Evolutionary conservation across 2,888 invertebrate genomes (phyloP).

Genomic region (Cremastinae sp.): DNA sequence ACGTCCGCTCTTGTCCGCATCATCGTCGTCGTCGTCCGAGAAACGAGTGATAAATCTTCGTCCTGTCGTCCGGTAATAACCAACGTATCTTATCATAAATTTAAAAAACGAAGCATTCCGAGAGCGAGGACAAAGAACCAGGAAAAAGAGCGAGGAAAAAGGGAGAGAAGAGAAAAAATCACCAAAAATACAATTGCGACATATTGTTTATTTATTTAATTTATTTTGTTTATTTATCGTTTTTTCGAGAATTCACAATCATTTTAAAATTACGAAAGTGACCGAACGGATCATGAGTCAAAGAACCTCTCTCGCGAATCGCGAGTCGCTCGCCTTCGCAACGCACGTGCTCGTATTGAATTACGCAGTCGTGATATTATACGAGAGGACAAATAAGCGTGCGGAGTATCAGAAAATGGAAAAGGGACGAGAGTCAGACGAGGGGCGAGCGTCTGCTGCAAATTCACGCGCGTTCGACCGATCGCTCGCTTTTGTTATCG

Average conservation of each 20-base stretch:
- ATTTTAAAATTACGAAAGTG: background rate
- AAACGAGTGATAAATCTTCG: slow-evolving; percentile 35
- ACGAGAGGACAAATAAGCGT: background rate
- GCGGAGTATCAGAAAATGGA: background rate
- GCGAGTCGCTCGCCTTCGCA: slow-evolving; percentile 23
- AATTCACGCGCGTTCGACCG: too few relatives aligned
- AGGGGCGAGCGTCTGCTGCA: too few relatives aligned
- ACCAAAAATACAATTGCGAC: background rate
- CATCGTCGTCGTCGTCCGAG: slow-evolving; percentile 31
- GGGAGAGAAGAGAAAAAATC: background rate
- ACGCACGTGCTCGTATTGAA: slow-evolving; percentile 46
- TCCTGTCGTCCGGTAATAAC: slow-evolving; percentile 16
- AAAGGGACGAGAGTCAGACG: too few relatives aligned
- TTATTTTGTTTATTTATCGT: background rate
- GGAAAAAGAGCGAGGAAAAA: background rate
- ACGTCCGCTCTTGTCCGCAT: slow-evolving; percentile 33
- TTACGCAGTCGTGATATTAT: slow-evolving; percentile 15
- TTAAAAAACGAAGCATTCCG: background rate
- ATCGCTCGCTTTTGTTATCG: too few relatives aligned
- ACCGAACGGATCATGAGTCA: background rate
- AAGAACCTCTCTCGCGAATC: too few relatives aligned
- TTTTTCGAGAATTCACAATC: too few relatives aligned
- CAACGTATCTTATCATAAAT: slow-evolving; percentile 5
- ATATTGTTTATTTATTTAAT: background rate
- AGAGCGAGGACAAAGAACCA: background rate